phyloP scores from a whole-genome alignment of 2,888 invertebrate genomes.

The Tuberolachnus salignus region DNA sequence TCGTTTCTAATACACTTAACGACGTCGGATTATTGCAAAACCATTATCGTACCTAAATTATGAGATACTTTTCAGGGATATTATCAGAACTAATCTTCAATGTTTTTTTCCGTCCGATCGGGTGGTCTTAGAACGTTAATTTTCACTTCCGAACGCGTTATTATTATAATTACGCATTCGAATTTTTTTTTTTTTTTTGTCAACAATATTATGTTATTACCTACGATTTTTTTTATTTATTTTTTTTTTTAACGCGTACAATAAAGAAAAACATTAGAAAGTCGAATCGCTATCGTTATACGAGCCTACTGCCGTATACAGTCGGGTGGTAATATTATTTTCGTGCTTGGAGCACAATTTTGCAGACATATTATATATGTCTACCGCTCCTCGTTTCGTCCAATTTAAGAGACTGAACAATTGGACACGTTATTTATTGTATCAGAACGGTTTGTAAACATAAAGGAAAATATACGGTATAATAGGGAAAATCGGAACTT shows the following conservation, averaged over 20 bases:
- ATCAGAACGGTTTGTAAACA: neutral
- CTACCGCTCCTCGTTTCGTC: neutral
- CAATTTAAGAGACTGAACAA: neutral
- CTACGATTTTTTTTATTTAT: neutral
- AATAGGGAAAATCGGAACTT: constrained; percentile 1
- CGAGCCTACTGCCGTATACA: neutral
- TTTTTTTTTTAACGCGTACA: neutral
- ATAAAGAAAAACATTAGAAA: constrained; percentile 7
- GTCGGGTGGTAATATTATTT: neutral
- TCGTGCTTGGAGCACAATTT: neutral
- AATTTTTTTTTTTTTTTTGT: too few relatives aligned
- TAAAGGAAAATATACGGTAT: neutral
- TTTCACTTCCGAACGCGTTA: neutral
- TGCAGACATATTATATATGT: neutral
- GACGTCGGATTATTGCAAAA: constrained; percentile 1
- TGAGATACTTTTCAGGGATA: neutral
- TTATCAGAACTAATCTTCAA: constrained; percentile 16
- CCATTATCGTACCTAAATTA: constrained; percentile 7
- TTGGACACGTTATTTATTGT: neutral
- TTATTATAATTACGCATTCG: neutral
- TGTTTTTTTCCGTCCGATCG: neutral
- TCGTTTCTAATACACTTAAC: constrained; percentile 3
- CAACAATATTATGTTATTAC: constrained; percentile 5
- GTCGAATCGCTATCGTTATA: neutral
- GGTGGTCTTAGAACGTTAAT: neutral